phyloP scores from a whole-genome alignment of 2,113 vertebrate species.

The Actenoides lindsayi region DNA sequence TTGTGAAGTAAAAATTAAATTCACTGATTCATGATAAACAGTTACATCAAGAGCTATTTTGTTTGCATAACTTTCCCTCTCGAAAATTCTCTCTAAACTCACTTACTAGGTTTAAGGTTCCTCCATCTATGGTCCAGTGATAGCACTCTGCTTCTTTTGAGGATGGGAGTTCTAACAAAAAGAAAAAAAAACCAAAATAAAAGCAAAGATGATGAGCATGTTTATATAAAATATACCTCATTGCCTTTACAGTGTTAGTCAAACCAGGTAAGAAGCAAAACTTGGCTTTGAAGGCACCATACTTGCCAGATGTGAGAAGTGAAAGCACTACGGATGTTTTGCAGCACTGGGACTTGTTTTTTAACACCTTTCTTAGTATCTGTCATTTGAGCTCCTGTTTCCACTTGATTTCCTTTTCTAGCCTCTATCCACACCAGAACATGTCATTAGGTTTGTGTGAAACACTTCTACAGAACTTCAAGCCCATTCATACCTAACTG shows the following conservation, averaged over 20 bases:
- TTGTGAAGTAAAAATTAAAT: not conserved
- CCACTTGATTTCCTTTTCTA: not conserved
- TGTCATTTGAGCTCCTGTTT: not conserved
- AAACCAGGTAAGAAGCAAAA: not conserved
- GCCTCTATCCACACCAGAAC: not conserved
- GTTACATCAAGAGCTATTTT: not conserved
- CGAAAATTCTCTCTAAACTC: not conserved
- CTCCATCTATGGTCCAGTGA: not conserved
- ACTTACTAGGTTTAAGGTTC: not conserved
- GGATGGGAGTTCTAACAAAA: not conserved
- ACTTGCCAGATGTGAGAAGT: not conserved
- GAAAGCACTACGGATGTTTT: not conserved
- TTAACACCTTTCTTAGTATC: not conserved
- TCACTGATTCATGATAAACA: not conserved
- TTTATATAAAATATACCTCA: not conserved
- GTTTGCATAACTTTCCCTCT: not conserved
- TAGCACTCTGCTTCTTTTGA: not conserved
- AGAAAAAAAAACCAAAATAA: not conserved
- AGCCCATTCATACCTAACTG: not conserved
- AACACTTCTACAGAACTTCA: not conserved
- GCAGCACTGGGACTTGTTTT: not conserved
- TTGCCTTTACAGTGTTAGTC: not conserved
- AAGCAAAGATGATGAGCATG: not conserved
- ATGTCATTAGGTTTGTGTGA: not conserved
- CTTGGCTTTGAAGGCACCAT: not conserved